Conservation (phyloP, 1,140 invertebrate species). For the Heliothis subflexa region DNA sequence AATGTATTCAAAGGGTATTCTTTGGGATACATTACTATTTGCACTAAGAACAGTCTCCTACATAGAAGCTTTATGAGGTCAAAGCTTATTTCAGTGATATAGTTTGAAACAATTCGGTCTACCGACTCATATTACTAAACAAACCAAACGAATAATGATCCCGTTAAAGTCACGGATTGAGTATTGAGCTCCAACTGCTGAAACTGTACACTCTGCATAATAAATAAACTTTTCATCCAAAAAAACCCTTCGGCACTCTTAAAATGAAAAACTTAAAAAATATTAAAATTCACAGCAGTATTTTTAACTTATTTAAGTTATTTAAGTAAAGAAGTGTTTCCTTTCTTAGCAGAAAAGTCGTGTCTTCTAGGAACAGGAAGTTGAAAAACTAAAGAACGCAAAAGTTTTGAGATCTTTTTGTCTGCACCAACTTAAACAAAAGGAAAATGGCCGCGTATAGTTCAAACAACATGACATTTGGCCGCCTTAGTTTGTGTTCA, state of each 20-base stretch:
- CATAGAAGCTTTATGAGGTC: too few species aligned
- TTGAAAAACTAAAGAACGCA: slow-evolving; percentile 54
- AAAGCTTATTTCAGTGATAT: too few species aligned
- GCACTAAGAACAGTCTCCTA: neutral
- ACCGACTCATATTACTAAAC: too few species aligned
- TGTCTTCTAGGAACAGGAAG: slow-evolving; percentile 51
- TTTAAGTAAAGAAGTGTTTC: slow-evolving; percentile 59
- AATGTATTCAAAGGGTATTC: neutral
- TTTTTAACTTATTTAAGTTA: slow-evolving; percentile 55
- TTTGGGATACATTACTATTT: neutral
- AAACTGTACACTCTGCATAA: neutral
- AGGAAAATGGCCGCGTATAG: slow-evolving; percentile 22
- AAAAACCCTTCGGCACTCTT: slow-evolving; percentile 4
- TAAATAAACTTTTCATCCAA: slow-evolving; percentile 1
- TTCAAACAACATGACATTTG: slow-evolving; percentile 45
- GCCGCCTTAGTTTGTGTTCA: slow-evolving; percentile 26
- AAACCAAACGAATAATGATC: too few species aligned
- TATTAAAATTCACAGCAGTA: slow-evolving; percentile 53
- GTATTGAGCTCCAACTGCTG: too few species aligned
- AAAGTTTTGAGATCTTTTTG: slow-evolving; percentile 49
- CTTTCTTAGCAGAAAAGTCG: slow-evolving; percentile 53
- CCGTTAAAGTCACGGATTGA: too few species aligned
- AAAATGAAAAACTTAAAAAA: slow-evolving; percentile 38
- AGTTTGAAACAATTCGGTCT: too few species aligned
- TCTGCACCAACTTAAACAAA: slow-evolving; percentile 34